These are phyloP conservation scores for Myotis myotis DNA, from an alignment of 2,797 vertebrate species.

Conservation along the genomic window DNA sequence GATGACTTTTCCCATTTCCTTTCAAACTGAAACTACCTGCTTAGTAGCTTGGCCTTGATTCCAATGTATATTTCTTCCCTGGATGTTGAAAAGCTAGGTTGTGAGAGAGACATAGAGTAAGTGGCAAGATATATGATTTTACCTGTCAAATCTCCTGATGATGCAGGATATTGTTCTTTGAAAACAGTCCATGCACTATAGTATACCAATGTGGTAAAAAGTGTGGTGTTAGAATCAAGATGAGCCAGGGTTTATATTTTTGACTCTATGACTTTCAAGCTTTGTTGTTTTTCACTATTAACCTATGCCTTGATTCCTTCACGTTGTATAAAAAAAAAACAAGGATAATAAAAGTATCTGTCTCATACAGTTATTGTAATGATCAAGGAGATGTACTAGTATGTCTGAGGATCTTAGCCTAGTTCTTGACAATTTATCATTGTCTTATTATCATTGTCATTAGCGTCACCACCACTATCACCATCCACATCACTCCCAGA, in stretches of 20 bases:
- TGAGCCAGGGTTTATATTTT: not conserved
- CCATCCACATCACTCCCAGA: not conserved
- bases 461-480: not conserved
- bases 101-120: not conserved
- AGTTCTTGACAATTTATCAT: slow-evolving; percentile 8
- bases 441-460: slow-evolving; percentile 15
- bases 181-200: not conserved
- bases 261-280: not conserved
- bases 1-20: slow-evolving; percentile 26
- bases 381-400: not conserved
- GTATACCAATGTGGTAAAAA: not conserved
- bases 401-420: not conserved
- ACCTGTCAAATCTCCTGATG: not conserved
- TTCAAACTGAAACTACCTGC: not conserved
- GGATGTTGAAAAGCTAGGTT: not conserved
- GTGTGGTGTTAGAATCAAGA: not conserved
- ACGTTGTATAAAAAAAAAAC: not conserved
- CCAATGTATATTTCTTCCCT: not conserved
- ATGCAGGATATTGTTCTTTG: not conserved
- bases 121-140: not conserved
- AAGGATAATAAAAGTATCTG: not conserved
- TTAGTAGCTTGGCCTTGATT: slow-evolving; percentile 17
- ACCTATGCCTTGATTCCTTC: not conserved
- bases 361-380: not conserved
- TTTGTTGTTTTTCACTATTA: not conserved